These are phyloP conservation scores for Apodemia hepburni DNA, from an alignment of 2,888 invertebrate species.

Conservation along the genomic window DNA sequence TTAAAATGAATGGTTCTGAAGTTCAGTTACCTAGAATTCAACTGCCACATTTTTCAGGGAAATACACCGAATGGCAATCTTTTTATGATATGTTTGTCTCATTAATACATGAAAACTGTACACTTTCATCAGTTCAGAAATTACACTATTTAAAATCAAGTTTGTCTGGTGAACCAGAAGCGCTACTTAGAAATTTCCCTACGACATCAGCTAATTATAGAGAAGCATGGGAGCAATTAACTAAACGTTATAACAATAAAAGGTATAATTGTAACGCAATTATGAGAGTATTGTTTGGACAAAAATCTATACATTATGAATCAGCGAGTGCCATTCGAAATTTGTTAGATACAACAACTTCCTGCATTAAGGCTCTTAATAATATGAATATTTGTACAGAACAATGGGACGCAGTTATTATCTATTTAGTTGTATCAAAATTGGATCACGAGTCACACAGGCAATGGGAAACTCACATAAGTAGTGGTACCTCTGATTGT, in stretches of 20 bases:
- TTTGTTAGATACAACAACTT: slow-evolving; percentile 29
- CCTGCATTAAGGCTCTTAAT: slow-evolving; percentile 27
- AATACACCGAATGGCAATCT: slow-evolving; percentile 32
- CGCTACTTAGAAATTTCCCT: slow-evolving; percentile 28
- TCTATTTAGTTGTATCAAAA: slow-evolving; percentile 28
- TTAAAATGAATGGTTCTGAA: slow-evolving; percentile 12
- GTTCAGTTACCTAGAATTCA: slow-evolving; percentile 27
- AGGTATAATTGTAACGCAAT: slow-evolving; percentile 30
- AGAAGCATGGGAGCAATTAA: slow-evolving; percentile 31
- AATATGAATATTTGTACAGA: slow-evolving; percentile 27
- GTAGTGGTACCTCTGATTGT: too few relatives aligned
- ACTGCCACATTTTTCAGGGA: slow-evolving; percentile 29
- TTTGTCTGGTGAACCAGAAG: slow-evolving; percentile 30
- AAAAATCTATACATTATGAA: slow-evolving; percentile 25
- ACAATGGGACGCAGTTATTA: slow-evolving; percentile 28
- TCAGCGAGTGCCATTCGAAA: slow-evolving; percentile 24
- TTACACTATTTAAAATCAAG: slow-evolving; percentile 33
- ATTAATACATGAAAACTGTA: slow-evolving; percentile 28
- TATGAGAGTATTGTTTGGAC: slow-evolving; percentile 28
- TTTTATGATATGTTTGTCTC: slow-evolving; percentile 32
- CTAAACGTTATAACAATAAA: slow-evolving; percentile 31
- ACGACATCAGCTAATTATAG: slow-evolving; percentile 30
- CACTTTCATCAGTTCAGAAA: slow-evolving; percentile 29
- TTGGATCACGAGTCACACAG: slow-evolving; percentile 25
- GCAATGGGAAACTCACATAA: slow-evolving; percentile 21